Evolutionary conservation across 2,888 invertebrate species (phyloP), one percentile per base, ranked within the genome.

Genomic region (Orthosia cruda): DNA sequence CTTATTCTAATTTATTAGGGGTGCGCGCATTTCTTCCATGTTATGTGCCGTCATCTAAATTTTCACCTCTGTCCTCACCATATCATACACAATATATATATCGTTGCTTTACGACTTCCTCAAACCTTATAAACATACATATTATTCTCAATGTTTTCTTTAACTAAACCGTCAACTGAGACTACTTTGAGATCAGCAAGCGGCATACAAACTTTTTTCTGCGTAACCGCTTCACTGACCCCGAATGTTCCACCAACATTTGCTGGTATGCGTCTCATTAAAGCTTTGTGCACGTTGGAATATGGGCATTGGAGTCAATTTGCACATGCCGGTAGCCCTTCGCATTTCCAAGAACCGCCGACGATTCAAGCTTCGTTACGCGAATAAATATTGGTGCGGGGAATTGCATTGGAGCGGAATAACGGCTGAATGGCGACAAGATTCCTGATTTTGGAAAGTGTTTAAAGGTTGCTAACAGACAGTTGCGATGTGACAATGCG

Each of bases 251-350:
- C 32, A 59, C 75, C 32, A 63, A 80, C 26, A 26, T 80, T 75
- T 65, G 74, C 54, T 18, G 54, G 58, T 52, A 57, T 79, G 63
- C 55, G 65, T 45, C 49, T 49, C 70, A 62, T 80, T 69, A 70
- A 81, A 63, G 66, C 61, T 49, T 69, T 57, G 64, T 62, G 50
- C 26, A 26, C 23, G 66, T 73, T 57, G 52, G 57, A 50, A 40
- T 73, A 68, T 62, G 77, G 55, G 64, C 58, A 55, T 66, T 67
- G 61, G 61, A 68, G 66, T 81, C 73, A 67, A 77, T 77, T 75
- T 78, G 71, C 82, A 66, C 73, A 79, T 78, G 54, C 79, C 76
- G 71, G 49, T 68, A 71, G 68, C 67, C 83, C 61, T 79, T 79
- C 49, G 69, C 47, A 68, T 71, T 81, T 83, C 83, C 45, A 57